A percentile compares a stretch with the other conserved stretches of the same genome.
Conservation (phyloP, 1,140 invertebrate genomes). For the Conopomorpha cramerella region DNA sequence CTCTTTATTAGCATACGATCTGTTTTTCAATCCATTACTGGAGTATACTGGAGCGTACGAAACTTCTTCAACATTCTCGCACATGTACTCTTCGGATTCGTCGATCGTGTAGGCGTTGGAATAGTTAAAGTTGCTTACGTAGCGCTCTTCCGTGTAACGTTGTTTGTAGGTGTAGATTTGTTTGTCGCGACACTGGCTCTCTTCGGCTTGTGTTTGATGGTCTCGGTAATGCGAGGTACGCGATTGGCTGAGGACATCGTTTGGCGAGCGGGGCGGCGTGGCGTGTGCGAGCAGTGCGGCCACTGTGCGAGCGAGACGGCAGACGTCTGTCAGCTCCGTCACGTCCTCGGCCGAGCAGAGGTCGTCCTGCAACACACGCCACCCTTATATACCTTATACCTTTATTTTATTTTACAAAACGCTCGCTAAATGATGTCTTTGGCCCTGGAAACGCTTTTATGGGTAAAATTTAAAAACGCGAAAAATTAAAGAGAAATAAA, state of each 20-base stretch:
- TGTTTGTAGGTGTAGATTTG: slow-evolving; percentile 10
- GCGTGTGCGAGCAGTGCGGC: slow-evolving; percentile 59
- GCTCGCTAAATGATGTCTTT: slow-evolving; percentile 31
- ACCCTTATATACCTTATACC: slow-evolving; percentile 35
- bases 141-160: slow-evolving; percentile 41
- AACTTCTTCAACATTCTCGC: no score
- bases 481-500: slow-evolving; percentile 4
- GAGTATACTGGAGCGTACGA: no score
- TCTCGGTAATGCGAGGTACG: slow-evolving; percentile 8
- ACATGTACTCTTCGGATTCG: slow-evolving; percentile 36
- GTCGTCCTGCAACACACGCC: slow-evolving; percentile 73
- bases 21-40: no score
- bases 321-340: slow-evolving; percentile 29
- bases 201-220: background rate
- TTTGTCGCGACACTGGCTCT: no score
- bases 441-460: slow-evolving; percentile 25
- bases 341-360: slow-evolving; percentile 77
- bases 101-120: slow-evolving; percentile 24
- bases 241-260: slow-evolving; percentile 32
- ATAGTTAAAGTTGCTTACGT: slow-evolving; percentile 47
- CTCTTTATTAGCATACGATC: slow-evolving; percentile 34
- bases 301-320: slow-evolving; percentile 54
- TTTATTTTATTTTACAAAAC: slow-evolving; percentile 9
- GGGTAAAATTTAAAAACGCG: slow-evolving; percentile 5
- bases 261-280: slow-evolving; percentile 44